Percentiles rank a stretch among this genome's conserved stretches.
Conservation (phyloP, 2,113 vertebrate genomes). For the Ammodramus savannarum region DNA sequence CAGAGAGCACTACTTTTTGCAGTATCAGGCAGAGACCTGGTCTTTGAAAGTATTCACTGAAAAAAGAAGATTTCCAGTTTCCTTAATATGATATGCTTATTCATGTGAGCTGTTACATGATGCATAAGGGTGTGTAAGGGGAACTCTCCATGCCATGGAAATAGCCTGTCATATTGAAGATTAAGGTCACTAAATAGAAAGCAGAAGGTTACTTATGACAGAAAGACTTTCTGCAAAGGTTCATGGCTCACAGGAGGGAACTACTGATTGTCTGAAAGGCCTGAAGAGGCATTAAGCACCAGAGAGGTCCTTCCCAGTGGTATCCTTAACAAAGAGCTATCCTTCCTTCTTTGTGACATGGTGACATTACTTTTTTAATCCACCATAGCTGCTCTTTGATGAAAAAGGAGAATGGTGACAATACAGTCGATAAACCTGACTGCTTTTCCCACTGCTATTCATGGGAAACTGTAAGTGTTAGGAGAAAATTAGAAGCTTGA, state of each 20-base stretch:
- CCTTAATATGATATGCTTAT: background rate
- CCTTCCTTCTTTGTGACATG: constrained; percentile 13
- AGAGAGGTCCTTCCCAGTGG: background rate
- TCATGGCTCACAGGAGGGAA: constrained; percentile 63
- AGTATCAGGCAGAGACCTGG: background rate
- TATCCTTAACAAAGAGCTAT: constrained; percentile 2
- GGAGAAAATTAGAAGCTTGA: background rate
- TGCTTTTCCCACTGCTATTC: background rate
- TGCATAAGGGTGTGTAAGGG: background rate
- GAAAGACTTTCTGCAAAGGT: constrained; percentile 55
- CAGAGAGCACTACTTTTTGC: background rate
- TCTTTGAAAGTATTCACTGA: constrained; percentile 16
- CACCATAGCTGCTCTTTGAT: constrained; percentile 40
- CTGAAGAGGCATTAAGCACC: constrained; percentile 26
- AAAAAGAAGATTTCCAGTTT: background rate
- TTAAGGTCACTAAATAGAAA: constrained; percentile 57
- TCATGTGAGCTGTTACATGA: background rate
- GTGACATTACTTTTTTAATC: constrained; percentile 40
- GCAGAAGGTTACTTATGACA: constrained; percentile 40
- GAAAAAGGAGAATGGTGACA: constrained; percentile 8
- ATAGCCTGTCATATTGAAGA: constrained; percentile 57
- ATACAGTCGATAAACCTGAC: background rate
- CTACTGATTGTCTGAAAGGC: constrained; percentile 27
- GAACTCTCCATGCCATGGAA: constrained; percentile 7
- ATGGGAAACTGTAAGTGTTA: background rate